Conservation (phyloP, 2,797 vertebrate species). For the Acanthis flammea region DNA sequence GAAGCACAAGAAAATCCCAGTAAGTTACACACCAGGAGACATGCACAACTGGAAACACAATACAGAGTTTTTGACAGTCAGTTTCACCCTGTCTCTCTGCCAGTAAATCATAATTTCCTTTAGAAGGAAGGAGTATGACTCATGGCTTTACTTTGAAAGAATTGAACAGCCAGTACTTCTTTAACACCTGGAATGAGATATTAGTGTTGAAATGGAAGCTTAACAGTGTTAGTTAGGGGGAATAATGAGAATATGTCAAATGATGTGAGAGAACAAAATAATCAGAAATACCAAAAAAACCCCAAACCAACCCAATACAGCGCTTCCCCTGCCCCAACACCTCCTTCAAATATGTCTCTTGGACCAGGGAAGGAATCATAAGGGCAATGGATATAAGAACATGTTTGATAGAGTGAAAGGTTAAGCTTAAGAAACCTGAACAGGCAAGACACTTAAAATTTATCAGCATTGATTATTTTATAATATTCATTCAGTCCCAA, state of each 20-base stretch:
- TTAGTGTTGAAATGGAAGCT: background rate
- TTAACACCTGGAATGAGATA: background rate
- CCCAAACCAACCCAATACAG: background rate
- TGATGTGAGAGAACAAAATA: background rate
- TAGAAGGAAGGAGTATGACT: background rate
- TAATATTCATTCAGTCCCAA: background rate
- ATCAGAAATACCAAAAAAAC: background rate
- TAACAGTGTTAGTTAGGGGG: background rate
- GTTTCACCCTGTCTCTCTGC: background rate
- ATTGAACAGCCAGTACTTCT: background rate
- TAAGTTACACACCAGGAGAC: background rate
- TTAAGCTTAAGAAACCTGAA: background rate
- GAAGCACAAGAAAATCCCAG: background rate
- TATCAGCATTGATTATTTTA: background rate
- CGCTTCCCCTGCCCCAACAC: fast-evolving
- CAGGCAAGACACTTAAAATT: background rate
- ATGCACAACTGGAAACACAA: background rate
- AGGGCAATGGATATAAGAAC: background rate
- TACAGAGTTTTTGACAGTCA: background rate
- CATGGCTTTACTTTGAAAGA: background rate
- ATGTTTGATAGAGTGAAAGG: background rate
- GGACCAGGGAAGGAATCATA: background rate
- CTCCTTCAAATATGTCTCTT: background rate
- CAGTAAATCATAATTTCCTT: background rate
- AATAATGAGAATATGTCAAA: background rate